Evolutionary conservation across 2,888 invertebrate genomes (phyloP), one percentile per base, ranked within the genome.

Genomic region (Calephelis perditalis): DNA sequence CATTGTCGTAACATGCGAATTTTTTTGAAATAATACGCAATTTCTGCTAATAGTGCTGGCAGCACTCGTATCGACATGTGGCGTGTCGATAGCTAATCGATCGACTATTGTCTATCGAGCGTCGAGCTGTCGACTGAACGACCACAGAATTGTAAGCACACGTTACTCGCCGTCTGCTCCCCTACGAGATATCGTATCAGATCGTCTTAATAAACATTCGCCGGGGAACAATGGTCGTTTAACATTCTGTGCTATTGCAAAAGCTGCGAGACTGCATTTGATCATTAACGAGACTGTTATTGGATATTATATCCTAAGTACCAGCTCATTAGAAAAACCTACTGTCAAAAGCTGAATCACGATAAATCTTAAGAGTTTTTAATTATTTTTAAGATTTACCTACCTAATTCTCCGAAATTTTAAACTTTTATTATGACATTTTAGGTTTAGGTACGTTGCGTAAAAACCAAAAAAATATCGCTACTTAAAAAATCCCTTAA

Each of bases 141-240:
- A 68, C 59, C 66, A 71, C 70, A 66, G 77, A 75, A 84, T 86
- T 86, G 77, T 82, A 76, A 76, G 78, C 85, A 84, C 75, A 85
- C 86, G 85, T 81, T 82, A 79, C 82, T 78, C 75, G 78, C 70
- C 78, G 81, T 73, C 79, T 74, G 77, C 77, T 78, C 82, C 82
- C 80, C 81, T 79, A 82, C 74, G 81, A 78, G 82, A 84, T 84
- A 82, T 74, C 78, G 69, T 88, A 89, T 89, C 88, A 78, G 88
- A 89, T 89, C 81, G 82, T 86, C 89, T 88, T 89, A 88, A 86
- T 88, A 87, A 87, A 87, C 88, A 87, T 85, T 85, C 73, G 81
- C 76, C 73, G 71, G 81, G 79, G 84, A 84, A 89, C 88, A 89
- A 89, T 84, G 77, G 75, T 67, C 81, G 79, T 79, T 81, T 82